Evolutionary conservation across 2,888 invertebrate species (phyloP), one percentile per base, ranked within the genome.

Genomic region (Scaptodrosophila latifasciaeformis): DNA sequence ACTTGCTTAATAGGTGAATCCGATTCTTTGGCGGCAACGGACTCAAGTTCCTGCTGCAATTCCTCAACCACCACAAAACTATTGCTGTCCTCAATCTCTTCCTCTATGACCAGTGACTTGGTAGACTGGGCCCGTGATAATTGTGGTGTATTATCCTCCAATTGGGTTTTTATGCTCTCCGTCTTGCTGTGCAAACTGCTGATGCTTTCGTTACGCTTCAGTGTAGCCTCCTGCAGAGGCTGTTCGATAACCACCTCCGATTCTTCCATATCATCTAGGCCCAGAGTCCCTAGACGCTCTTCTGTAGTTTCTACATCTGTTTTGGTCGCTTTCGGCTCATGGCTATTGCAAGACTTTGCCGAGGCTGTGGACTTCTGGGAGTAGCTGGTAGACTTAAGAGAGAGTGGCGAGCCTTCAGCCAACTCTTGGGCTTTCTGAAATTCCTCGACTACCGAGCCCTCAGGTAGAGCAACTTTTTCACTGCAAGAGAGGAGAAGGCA

Each of bases 31-130:
- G 17, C 48, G 2, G 52, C 46, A 2, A 52, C 24, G 1, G 62
- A 47, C 19, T 75, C 56, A 3, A 57, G 49, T 21, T 67, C 63
- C 6, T 69, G 52, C 9, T 67, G 65, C 44, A 54, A 40, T 24
- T 70, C 70, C 48, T 70, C 74, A 44, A 68, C 69, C 2, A 71
- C 70, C 27, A 79, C 62, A 42, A 81, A 79, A 47, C 76, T 82
- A 31, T 74, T 76, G 43, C 60, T 70, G 39, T 83, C 82, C 48
- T 86, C 84, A 7, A 83, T 72, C 54, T 81, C 79, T 66, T 85
- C 87, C 77, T 75, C 87, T 72, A 81, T 87, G 75, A 78, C 86
- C 85, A 82, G 85, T 70, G 81, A 89, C 85, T 85, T 89, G 81
- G 86, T 68, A 7, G 86, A 88, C 76, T 82, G 75, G 0, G 75